These are phyloP conservation scores for Hyla sarda DNA, from an alignment of 2,113 vertebrate species.

Conservation along the genomic window DNA sequence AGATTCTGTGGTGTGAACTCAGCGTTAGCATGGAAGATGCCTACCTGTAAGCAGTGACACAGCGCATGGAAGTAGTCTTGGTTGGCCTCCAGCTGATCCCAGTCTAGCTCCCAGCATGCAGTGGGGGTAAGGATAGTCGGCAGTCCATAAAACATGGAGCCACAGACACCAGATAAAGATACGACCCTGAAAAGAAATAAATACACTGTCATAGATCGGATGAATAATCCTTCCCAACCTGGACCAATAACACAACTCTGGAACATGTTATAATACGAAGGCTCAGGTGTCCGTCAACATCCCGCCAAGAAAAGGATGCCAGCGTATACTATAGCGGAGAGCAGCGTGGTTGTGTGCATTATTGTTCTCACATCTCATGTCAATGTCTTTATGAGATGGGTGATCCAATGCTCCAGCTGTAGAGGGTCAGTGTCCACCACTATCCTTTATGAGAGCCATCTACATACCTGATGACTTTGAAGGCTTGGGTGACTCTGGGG, in stretches of 20 bases:
- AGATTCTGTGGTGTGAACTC: no score
- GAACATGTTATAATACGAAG: no score
- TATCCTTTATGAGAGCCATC: no score
- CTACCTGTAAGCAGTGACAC: constrained; percentile 85
- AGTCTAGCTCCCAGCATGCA: constrained; percentile 92
- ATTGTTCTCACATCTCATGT: no score
- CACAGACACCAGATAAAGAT: constrained; percentile 82
- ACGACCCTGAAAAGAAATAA: constrained; percentile 76
- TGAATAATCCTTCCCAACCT: not conserved
- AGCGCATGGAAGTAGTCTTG: constrained; percentile 89
- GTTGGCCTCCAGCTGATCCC: constrained; percentile 94
- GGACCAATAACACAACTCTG: no score
- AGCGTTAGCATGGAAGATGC: constrained; percentile 52
- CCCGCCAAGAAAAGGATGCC: no score
- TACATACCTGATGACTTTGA: constrained; percentile 16
- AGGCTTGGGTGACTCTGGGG: not conserved
- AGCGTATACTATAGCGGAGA: no score
- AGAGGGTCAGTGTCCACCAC: no score
- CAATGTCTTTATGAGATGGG: no score
- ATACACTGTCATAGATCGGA: not conserved
- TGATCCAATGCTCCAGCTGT: no score
- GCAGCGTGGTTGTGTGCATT: no score
- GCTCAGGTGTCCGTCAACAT: no score
- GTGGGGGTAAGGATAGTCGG: constrained; percentile 88
- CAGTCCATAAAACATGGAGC: constrained; percentile 87